Evolutionary conservation across 2,113 vertebrate species (phyloP).

Genomic region (Pygoscelis adeliae): DNA sequence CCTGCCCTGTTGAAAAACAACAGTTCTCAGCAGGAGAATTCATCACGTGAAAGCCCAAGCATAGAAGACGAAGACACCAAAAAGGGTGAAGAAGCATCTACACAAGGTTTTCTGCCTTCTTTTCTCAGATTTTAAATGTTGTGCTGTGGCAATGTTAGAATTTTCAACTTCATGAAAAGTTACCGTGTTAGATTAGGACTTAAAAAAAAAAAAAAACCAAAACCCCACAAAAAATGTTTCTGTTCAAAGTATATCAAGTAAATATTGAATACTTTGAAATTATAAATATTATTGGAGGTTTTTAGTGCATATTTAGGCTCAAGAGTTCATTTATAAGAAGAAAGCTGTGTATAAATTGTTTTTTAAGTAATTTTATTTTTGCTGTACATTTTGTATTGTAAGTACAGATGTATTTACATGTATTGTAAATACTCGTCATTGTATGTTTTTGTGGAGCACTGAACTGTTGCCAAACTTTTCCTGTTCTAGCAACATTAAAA

Average conservation of each 20-base stretch:
- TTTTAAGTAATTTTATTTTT: not conserved
- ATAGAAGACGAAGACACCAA: slow-evolving; percentile 78
- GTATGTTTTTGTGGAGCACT: not conserved
- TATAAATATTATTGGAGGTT: not conserved
- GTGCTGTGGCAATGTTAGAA: not conserved
- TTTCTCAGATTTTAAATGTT: slow-evolving; percentile 13
- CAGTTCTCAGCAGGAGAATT: slow-evolving; percentile 73
- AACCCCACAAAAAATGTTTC: not conserved
- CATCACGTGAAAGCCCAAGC: slow-evolving; percentile 79
- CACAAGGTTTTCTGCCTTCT: slow-evolving; percentile 74
- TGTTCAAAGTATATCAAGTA: not conserved
- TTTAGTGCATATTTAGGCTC: not conserved
- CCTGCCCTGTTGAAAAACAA: slow-evolving; percentile 82
- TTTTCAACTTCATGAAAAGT: not conserved
- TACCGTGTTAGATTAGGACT: not conserved
- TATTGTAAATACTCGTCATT: not conserved
- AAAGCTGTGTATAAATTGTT: not conserved
- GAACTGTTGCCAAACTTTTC: not conserved
- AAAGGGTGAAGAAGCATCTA: slow-evolving; percentile 70
- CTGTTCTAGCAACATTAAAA: not conserved
- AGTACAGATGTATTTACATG: too few species aligned
- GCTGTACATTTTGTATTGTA: not conserved
- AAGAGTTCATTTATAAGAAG: not conserved
- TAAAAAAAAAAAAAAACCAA: accelerated
- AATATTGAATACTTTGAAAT: not conserved